Base-by-base conservation (phyloP, 2,797 vertebrate species). In the Enteromius afrohamiltoni region DNA sequence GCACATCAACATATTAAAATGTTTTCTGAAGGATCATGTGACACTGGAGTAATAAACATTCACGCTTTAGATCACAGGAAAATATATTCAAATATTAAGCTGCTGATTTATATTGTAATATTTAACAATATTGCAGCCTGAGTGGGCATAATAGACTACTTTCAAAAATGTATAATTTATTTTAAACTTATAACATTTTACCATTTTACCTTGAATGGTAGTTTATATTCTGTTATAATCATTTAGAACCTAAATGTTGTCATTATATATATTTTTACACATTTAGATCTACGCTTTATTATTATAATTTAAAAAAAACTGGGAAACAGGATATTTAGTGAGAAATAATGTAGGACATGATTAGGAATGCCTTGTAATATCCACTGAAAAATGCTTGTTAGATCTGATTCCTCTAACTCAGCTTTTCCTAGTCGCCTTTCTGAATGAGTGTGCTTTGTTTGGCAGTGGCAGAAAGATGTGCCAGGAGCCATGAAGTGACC, bases 381-480 rank as follows among this genome's bases (percentile, higher is more conserved):
- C 26, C 19, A 6, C 17, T 17, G 1, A 34, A 37, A 58, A 23
- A 42, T 3, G 3, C 42, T 55, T 31, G 19, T 26, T 76, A 42
- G 21, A 58, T 55, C 19, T 74, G 16, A 21, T 17, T 75, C 31
- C 13, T 21, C n/a, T 17, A 14, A 62, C 51, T 55, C 49, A 58
- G 9, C 51, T 69, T 55, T 83, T 78, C 23, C 1, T 16, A 53
- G 53, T 67, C 23, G 60, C 47, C 60, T 65, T 26, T 58, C 34
- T 10, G 17, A 68, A 69, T 26, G 19, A 81, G 77, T 64, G 26
- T 37, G 11, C 58, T 40, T 78, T 37, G 42, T 75, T 29, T 23
- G 42, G 37, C 75, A 42, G 62, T 31, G 60, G 13, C 58, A 69
- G 47, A 47, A 37, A 23, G 77, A 51, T 82, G 69, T 83, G 26